Evolutionary conservation across 2,888 invertebrate species (phyloP).

Genomic region (Zele albiditarsus): DNA sequence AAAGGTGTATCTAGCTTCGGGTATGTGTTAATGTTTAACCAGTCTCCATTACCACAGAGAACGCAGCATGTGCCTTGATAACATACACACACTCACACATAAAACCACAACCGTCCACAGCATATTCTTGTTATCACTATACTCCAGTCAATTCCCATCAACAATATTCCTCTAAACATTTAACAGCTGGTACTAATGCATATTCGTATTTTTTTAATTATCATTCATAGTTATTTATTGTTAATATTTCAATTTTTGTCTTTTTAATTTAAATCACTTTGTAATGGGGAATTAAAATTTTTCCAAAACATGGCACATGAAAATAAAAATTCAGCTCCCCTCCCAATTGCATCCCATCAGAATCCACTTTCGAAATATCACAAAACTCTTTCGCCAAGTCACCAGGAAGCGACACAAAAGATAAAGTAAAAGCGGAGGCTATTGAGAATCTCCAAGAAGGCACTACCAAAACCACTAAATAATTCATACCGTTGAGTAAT

Average conservation of each 20-base stretch:
- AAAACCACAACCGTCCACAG: neutral
- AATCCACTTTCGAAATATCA: too few relatives aligned
- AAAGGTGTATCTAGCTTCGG: constrained; percentile 2
- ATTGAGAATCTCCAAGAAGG: constrained; percentile 47
- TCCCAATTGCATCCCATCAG: too few relatives aligned
- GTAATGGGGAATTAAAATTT: too few relatives aligned
- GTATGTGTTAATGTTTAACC: constrained; percentile 69
- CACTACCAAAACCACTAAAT: constrained; percentile 54
- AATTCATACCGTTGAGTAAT: constrained; percentile 69
- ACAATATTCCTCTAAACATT: neutral
- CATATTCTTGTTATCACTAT: neutral
- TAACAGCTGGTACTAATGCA: too few relatives aligned
- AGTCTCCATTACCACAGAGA: constrained; percentile 68
- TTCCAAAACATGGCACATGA: too few relatives aligned
- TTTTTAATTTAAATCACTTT: too few relatives aligned
- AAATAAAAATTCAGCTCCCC: too few relatives aligned
- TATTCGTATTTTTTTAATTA: too few relatives aligned
- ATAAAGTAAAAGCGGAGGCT: constrained; percentile 54
- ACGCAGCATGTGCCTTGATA: constrained; percentile 25
- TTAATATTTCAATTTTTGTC: too few relatives aligned
- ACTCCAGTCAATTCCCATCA: neutral
- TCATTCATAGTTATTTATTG: too few relatives aligned
- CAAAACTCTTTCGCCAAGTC: too few relatives aligned
- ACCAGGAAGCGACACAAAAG: constrained; percentile 58
- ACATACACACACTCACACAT: neutral